phyloP scores from a whole-genome alignment of 2,113 vertebrate species.

The Ceyx margarethae region DNA sequence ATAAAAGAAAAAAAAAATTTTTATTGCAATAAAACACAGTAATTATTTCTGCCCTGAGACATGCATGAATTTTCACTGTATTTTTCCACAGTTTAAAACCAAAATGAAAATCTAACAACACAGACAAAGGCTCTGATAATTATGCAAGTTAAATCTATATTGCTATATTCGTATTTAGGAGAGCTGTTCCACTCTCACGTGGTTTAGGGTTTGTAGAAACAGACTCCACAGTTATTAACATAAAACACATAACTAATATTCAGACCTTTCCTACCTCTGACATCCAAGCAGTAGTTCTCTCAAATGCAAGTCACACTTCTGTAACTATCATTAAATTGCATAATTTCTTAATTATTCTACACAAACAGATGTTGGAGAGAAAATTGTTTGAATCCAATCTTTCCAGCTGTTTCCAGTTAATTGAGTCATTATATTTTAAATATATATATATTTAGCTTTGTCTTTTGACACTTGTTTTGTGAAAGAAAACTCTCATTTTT shows the following conservation, averaged over 20 bases:
- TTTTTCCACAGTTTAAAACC: not conserved
- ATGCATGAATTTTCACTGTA: not conserved
- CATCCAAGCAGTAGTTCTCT: conserved; percentile 77
- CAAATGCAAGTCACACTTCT: conserved; percentile 76
- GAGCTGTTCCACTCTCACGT: not conserved
- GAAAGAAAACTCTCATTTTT: not conserved
- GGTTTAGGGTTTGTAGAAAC: not conserved
- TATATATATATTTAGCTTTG: not conserved
- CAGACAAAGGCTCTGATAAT: not conserved
- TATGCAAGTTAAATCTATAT: not conserved
- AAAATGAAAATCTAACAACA: not conserved
- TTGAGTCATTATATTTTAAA: not conserved
- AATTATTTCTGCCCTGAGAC: not conserved
- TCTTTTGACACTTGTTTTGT: not conserved
- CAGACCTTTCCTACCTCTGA: conserved; percentile 76
- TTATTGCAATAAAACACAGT: conserved; percentile 9
- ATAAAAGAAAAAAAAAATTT: conserved; percentile 18
- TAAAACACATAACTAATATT: not conserved
- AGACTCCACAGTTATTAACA: not conserved
- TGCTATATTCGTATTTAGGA: not conserved
- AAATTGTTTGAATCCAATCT: not conserved
- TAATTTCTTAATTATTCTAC: conserved; percentile 82
- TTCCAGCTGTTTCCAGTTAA: not conserved
- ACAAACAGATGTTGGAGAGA: conserved; percentile 77
- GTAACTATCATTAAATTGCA: conserved; percentile 74